phyloP scores from a whole-genome alignment of 2,888 invertebrate genomes.

The Danaus chrysippus region DNA sequence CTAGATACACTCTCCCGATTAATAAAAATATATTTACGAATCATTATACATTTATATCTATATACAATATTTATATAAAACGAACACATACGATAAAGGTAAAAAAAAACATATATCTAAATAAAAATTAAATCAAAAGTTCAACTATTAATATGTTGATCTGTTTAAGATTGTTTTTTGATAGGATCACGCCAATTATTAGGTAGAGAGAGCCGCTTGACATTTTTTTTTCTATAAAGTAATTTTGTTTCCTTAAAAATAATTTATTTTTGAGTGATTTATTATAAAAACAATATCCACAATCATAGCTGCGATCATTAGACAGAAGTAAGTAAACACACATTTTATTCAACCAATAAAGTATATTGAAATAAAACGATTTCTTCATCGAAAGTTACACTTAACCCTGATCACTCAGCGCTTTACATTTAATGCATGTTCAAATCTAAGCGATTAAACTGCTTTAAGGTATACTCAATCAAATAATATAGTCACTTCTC shows the following conservation, averaged over 20 bases:
- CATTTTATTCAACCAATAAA: neutral
- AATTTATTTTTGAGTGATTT: too few relatives aligned
- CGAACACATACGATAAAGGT: neutral
- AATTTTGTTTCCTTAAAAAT: too few relatives aligned
- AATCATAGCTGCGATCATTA: neutral
- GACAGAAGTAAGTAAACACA: neutral
- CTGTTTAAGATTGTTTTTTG: too few relatives aligned
- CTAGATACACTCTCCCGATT: conserved; percentile 40
- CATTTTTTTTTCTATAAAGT: too few relatives aligned
- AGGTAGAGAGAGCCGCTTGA: too few relatives aligned
- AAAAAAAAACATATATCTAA: neutral
- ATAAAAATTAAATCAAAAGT: neutral
- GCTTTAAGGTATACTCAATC: conserved; percentile 5
- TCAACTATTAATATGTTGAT: too few relatives aligned
- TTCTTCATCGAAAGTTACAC: conserved; percentile 11
- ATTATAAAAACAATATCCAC: neutral
- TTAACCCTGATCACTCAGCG: conserved; percentile 18
- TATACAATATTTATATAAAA: conserved; percentile 27
- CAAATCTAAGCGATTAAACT: conserved; percentile 25
- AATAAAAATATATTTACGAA: conserved; percentile 25
- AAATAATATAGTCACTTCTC: conserved; percentile 14
- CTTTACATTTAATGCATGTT: conserved; percentile 24
- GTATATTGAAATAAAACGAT: conserved; percentile 17
- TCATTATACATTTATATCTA: conserved; percentile 14
- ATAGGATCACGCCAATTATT: too few relatives aligned